Percentiles rank a stretch among this genome's conserved stretches.
Evolutionary conservation across 2,888 invertebrate species (phyloP).

Genomic region (Strigamia crassipes): DNA sequence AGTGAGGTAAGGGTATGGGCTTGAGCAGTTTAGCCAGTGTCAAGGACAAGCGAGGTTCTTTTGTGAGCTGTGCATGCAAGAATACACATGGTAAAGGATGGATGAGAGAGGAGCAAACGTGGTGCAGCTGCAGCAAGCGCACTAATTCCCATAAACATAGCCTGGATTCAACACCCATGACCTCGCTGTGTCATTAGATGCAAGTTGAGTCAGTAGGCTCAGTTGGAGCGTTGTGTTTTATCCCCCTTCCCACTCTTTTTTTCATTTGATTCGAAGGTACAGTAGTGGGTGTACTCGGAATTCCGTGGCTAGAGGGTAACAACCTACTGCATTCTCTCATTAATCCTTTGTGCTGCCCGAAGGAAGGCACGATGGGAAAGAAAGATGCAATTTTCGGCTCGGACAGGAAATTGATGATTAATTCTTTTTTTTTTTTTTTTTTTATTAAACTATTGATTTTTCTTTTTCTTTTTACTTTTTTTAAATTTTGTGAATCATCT

Average conservation of each 20-base stretch:
- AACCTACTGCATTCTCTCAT: background rate
- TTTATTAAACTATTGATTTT: background rate
- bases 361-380: background rate
- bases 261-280: background rate
- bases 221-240: background rate
- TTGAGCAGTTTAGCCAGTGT: background rate
- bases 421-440: too few relatives aligned
- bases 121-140: background rate
- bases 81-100: background rate
- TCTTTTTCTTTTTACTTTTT: background rate
- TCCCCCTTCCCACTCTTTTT: background rate
- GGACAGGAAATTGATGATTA: background rate
- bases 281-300: background rate
- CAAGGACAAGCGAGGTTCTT: background rate
- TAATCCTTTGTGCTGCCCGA: background rate
- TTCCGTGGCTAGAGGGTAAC: background rate
- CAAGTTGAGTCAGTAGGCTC: background rate
- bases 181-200: background rate
- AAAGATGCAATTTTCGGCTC: background rate
- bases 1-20: background rate
- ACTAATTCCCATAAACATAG: background rate
- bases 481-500: too few relatives aligned
- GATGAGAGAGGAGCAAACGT: background rate
- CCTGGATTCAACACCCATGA: background rate
- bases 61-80: background rate